Evolutionary conservation across 2,888 invertebrate genomes (phyloP).

Genomic region (Polymixis flavicincta): DNA sequence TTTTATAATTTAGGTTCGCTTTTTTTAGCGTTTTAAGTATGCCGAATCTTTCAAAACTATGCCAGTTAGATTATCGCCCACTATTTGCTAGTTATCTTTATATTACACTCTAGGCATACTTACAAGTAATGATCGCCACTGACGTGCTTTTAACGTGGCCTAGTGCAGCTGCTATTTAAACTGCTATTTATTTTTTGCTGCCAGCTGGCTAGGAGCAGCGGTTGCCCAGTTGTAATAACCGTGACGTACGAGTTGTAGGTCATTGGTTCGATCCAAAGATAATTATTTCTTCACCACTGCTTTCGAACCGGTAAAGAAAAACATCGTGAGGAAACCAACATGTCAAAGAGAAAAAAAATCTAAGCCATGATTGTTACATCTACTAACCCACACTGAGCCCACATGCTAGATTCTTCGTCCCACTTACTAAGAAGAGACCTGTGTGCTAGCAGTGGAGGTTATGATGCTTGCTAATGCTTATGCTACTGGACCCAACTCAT

Average conservation of each 20-base stretch:
- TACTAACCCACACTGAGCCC: neutral
- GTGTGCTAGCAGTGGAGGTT: neutral
- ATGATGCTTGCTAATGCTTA: neutral
- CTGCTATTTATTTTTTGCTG: no score
- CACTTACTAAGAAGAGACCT: neutral
- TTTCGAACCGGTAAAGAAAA: neutral
- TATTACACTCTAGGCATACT: neutral
- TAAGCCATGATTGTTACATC: neutral
- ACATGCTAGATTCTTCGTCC: fast-evolving
- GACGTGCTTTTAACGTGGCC: neutral
- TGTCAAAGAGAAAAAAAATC: neutral
- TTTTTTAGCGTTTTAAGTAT: neutral
- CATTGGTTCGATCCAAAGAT: neutral
- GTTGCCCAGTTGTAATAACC: neutral
- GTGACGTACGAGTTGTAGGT: neutral
- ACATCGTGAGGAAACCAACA: neutral
- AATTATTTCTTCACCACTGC: neutral
- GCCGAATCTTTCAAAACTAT: neutral
- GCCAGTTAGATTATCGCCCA: neutral
- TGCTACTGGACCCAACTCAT: neutral
- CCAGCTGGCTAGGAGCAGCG: neutral
- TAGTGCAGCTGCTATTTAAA: no score
- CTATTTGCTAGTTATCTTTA: neutral
- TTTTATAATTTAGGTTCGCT: neutral
- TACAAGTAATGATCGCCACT: neutral